A percentile compares a stretch with the other conserved stretches of the same genome.
Evolutionary conservation across 2,888 invertebrate genomes (phyloP).

Genomic region (Patella caerulea): DNA sequence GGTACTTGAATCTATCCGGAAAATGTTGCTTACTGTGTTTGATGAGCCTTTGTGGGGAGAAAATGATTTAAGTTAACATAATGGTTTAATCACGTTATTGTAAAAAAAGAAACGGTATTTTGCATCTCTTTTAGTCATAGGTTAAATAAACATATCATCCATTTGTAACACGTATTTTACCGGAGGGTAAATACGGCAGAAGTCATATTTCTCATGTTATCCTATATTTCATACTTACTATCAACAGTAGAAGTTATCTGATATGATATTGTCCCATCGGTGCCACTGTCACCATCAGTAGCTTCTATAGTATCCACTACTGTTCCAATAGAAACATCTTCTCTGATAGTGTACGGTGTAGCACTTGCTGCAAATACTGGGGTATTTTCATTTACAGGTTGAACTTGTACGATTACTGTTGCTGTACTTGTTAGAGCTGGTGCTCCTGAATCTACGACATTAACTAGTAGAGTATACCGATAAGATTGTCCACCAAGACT

Average conservation of each 20-base stretch:
- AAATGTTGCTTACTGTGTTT: constrained; percentile 13
- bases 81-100: too few relatives aligned
- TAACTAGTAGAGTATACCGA: constrained; percentile 16
- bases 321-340: constrained; percentile 34
- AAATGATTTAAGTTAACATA: too few relatives aligned
- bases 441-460: constrained; percentile 14
- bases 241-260: constrained; percentile 23
- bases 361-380: constrained; percentile 29
- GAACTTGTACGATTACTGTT: constrained; percentile 12
- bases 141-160: too few relatives aligned
- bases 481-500: constrained; percentile 6
- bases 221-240: constrained; percentile 13
- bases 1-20: constrained; percentile 1
- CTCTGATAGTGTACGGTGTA: constrained; percentile 30
- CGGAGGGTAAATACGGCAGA: too few relatives aligned
- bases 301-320: constrained; percentile 35
- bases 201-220: too few relatives aligned
- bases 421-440: constrained; percentile 12
- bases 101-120: too few relatives aligned
- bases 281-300: constrained; percentile 41
- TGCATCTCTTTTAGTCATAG: too few relatives aligned
- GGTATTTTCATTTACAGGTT: constrained; percentile 18
- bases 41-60: too few relatives aligned
- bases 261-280: constrained; percentile 32
- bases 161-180: too few relatives aligned